Evolutionary conservation across 2,113 vertebrate genomes (phyloP).

Genomic region (Silurus asotus): DNA sequence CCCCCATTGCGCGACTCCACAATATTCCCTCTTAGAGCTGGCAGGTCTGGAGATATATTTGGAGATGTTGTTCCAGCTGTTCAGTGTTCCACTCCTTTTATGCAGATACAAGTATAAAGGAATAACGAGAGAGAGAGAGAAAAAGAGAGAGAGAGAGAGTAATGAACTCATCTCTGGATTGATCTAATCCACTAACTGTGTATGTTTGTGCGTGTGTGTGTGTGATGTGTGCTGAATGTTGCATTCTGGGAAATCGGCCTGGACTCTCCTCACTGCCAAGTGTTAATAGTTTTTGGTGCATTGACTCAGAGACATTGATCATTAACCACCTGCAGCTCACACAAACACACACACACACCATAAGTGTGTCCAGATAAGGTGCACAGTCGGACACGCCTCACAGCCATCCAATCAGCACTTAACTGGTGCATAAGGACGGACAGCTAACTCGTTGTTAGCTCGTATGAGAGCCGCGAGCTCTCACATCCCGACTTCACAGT

Average conservation of each 20-base stretch:
- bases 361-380: not conserved
- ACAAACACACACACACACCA: not conserved
- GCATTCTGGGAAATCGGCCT: not conserved
- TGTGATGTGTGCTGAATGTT: not conserved
- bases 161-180: not conserved
- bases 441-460: not conserved
- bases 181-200: not conserved
- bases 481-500: not conserved
- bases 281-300: slow-evolving; percentile 9
- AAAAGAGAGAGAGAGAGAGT: slow-evolving; percentile 3
- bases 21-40: not conserved
- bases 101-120: slow-evolving; percentile 47
- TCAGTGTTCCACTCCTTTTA: slow-evolving; percentile 39
- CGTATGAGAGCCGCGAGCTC: not conserved
- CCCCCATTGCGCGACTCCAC: not conserved
- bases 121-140: not conserved
- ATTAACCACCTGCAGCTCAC: not conserved
- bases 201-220: not conserved
- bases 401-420: not conserved
- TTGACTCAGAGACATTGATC: not conserved
- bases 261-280: not conserved
- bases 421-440: not conserved
- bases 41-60: slow-evolving; percentile 46
- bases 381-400: not conserved
- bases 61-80: slow-evolving; percentile 46